Conservation (phyloP, 2,797 vertebrate species). For the Propithecus perrieri region DNA sequence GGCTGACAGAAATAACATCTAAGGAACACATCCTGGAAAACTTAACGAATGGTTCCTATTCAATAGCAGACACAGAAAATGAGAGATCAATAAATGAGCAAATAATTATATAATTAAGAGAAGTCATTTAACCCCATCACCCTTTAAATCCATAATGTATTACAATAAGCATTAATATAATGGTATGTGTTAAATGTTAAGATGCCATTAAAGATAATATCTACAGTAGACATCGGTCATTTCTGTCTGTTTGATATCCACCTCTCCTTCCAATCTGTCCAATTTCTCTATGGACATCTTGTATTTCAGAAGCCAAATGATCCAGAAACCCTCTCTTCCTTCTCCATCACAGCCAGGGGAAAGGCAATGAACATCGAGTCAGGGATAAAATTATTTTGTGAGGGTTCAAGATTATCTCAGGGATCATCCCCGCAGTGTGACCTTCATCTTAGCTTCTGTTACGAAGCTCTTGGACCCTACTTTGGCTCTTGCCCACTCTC, state of each 20-base stretch:
- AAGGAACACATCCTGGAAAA: constrained; percentile 1
- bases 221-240: not conserved
- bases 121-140: constrained; percentile 46
- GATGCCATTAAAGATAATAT: constrained; percentile 10
- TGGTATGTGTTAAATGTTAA: not conserved
- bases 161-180: constrained; percentile 21
- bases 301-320: not conserved
- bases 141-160: not conserved
- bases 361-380: not conserved
- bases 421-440: not conserved
- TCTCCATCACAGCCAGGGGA: not conserved
- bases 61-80: constrained; percentile 15
- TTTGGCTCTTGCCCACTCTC: not conserved
- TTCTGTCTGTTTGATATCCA: not conserved
- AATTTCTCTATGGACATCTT: not conserved
- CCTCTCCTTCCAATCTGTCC: not conserved
- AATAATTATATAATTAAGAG: constrained; percentile 65
- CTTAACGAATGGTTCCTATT: constrained; percentile 27
- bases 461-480: not conserved
- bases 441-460: not conserved
- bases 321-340: not conserved
- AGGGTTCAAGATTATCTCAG: not conserved
- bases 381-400: constrained; percentile 22
- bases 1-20: constrained; percentile 33
- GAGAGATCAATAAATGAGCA: constrained; percentile 55